These are phyloP conservation scores for Virgularia gustaviana DNA, from an alignment of 92 coral and sea anemone genomes.

Conservation along the genomic window DNA sequence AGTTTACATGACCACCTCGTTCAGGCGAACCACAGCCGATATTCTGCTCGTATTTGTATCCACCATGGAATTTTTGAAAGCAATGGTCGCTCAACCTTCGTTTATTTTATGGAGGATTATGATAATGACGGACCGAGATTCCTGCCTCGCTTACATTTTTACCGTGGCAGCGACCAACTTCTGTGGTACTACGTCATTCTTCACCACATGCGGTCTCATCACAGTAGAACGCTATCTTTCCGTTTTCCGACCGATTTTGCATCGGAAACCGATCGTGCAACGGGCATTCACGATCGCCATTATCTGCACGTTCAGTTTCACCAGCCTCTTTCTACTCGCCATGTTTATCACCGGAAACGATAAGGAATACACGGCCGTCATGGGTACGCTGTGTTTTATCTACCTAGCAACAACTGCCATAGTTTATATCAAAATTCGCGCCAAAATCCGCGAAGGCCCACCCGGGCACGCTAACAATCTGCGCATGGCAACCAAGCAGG, in stretches of 20 bases:
- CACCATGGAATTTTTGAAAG: conserved; percentile 1
- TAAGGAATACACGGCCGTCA: background rate
- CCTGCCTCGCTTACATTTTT: conserved; percentile 13
- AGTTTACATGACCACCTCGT: conserved; percentile 4
- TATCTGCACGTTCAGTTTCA: background rate
- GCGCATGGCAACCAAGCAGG: conserved; percentile 21
- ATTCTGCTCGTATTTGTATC: conserved; percentile 15
- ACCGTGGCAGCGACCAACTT: conserved; percentile 20
- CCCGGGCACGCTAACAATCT: background rate
- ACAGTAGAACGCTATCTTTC: conserved; percentile 28
- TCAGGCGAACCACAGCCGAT: background rate
- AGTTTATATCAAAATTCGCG: conserved; percentile 9
- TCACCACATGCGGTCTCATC: conserved; percentile 21
- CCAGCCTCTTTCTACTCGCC: background rate
- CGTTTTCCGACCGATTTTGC: conserved; percentile 28
- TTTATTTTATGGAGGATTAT: conserved; percentile 14
- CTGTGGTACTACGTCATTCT: conserved; percentile 16
- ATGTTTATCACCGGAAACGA: background rate
- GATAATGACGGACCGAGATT: background rate
- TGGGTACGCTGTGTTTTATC: background rate
- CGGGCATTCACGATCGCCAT: conserved; percentile 8
- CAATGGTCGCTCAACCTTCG: conserved; percentile 14
- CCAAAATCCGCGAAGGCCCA: background rate
- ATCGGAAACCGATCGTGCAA: conserved; percentile 26
- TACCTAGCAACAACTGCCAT: conserved; percentile 1